These are phyloP conservation scores for Oophaga sylvatica DNA, from an alignment of 2,797 vertebrate species.

Conservation along the genomic window DNA sequence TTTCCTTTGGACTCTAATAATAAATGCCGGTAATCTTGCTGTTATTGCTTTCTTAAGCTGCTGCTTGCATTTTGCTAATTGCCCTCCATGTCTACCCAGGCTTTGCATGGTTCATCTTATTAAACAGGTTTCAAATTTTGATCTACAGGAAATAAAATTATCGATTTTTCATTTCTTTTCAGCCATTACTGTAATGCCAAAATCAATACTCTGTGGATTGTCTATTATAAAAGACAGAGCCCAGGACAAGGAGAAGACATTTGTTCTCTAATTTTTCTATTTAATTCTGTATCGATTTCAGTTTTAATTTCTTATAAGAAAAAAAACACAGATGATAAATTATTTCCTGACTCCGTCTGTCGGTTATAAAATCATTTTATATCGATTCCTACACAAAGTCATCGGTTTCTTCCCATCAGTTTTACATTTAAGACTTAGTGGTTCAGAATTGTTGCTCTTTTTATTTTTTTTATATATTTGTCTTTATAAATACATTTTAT, in stretches of 20 bases:
- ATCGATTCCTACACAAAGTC: conserved; percentile 13
- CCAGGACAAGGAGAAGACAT: neutral
- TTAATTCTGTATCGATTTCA: conserved; percentile 49
- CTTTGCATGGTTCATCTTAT: conserved; percentile 24
- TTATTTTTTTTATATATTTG: neutral
- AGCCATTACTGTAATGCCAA: conserved; percentile 40
- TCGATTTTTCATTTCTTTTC: conserved; percentile 52
- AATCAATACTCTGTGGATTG: conserved; percentile 53
- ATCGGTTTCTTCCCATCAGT: neutral
- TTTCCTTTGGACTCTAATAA: conserved; percentile 2
- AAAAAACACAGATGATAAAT: conserved; percentile 38
- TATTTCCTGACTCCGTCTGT: conserved; percentile 37
- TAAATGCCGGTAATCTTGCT: conserved; percentile 19
- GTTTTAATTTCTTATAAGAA: conserved; percentile 38
- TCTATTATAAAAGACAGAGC: conserved; percentile 43
- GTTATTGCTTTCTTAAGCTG: conserved; percentile 26
- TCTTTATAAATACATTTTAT: neutral
- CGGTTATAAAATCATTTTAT: conserved; percentile 27
- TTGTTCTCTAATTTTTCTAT: conserved; percentile 38
- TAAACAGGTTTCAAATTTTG: conserved; percentile 54
- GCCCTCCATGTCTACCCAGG: conserved; percentile 23
- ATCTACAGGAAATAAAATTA: conserved; percentile 59
- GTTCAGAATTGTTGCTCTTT: neutral
- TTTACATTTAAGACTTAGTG: neutral
- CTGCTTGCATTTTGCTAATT: conserved; percentile 42